These are phyloP conservation scores for Zelleria hepariella DNA, from an alignment of 2,888 invertebrate genomes.

Conservation along the genomic window DNA sequence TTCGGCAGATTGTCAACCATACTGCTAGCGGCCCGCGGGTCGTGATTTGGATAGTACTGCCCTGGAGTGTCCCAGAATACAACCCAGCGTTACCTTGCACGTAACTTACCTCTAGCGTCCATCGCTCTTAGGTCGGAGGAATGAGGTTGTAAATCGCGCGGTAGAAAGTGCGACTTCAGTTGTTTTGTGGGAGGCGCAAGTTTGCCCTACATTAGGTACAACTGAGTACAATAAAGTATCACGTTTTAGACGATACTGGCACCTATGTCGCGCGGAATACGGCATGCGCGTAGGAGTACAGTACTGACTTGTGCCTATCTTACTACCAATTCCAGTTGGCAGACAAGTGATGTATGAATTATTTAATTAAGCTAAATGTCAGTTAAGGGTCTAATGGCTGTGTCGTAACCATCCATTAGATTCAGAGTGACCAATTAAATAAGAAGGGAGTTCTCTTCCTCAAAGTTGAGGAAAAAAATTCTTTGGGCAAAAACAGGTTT, in stretches of 20 bases:
- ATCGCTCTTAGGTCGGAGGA: background rate
- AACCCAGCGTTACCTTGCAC: background rate
- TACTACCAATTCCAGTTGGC: slow-evolving; percentile 25
- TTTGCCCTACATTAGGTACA: background rate
- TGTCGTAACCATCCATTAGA: background rate
- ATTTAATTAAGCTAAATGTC: slow-evolving; percentile 3
- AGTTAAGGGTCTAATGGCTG: background rate
- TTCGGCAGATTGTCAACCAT: too few relatives aligned
- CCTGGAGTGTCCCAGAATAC: background rate
- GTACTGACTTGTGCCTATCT: too few relatives aligned
- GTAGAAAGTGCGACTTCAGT: background rate
- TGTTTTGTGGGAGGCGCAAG: background rate
- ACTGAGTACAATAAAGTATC: background rate
- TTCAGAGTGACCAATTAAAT: background rate
- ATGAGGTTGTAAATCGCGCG: background rate
- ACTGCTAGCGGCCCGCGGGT: too few relatives aligned
- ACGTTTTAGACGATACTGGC: background rate
- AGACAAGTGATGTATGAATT: slow-evolving; percentile 11
- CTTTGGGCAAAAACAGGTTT: background rate
- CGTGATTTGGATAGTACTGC: too few relatives aligned
- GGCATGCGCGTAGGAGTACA: too few relatives aligned
- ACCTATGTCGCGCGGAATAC: background rate
- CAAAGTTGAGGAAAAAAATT: background rate
- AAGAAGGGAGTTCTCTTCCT: background rate
- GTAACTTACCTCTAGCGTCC: background rate